Percentiles rank a stretch among this genome's conserved stretches.
These are phyloP conservation scores for Drosophila bunnanda DNA, from an alignment of 2,888 invertebrate genomes.

Conservation along the genomic window DNA sequence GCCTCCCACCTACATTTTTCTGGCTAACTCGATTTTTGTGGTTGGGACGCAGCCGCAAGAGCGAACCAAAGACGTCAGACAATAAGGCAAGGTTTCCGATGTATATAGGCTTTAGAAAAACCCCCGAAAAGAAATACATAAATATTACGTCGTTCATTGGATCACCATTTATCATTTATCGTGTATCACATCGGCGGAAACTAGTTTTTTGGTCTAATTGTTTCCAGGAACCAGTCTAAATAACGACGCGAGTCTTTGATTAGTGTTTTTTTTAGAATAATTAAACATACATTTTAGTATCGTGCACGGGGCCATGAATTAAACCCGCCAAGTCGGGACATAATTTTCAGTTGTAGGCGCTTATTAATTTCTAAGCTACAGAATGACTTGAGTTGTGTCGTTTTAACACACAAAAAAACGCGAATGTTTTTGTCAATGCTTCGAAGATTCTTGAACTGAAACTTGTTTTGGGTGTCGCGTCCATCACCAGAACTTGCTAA, in stretches of 20 bases:
- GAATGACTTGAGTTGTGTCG: slow-evolving; percentile 12
- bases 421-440: slow-evolving; percentile 17
- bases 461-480: slow-evolving; percentile 40
- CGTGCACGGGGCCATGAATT: background rate
- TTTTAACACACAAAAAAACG: background rate
- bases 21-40: slow-evolving; percentile 1
- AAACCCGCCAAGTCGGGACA: background rate
- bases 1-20: slow-evolving; percentile 18
- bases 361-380: slow-evolving; percentile 11
- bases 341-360: slow-evolving; percentile 13
- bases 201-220: slow-evolving; percentile 23
- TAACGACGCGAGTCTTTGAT: background rate
- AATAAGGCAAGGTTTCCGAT: slow-evolving; percentile 20
- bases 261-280: background rate
- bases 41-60: slow-evolving; percentile 4
- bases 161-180: slow-evolving; percentile 16
- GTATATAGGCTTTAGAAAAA: slow-evolving; percentile 31
- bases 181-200: slow-evolving; percentile 8
- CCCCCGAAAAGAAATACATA: slow-evolving; percentile 26
- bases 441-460: slow-evolving; percentile 22
- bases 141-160: slow-evolving; percentile 12
- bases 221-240: slow-evolving; percentile 29
- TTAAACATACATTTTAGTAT: slow-evolving; percentile 14
- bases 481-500: slow-evolving; percentile 36
- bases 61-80: slow-evolving; percentile 9